Conservation (phyloP, 2,797 vertebrate genomes). For the Gallinago stenura region DNA sequence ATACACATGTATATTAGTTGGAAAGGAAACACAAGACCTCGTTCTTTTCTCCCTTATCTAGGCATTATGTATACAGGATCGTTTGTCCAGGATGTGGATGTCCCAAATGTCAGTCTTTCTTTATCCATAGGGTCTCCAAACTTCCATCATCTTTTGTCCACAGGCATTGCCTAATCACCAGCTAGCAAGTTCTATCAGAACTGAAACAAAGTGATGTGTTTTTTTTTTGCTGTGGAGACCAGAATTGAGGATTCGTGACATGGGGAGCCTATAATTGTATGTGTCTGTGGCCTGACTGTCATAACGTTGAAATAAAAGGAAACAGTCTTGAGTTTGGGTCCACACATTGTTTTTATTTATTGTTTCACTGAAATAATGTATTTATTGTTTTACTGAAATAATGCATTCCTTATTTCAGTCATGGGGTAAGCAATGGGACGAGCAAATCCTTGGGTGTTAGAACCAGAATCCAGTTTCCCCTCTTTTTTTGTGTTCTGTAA, state of each 20-base stretch:
- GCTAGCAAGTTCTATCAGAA: not conserved
- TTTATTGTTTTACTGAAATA: not conserved
- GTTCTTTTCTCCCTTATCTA: conserved; percentile 2
- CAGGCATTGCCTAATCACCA: not conserved
- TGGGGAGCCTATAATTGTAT: not conserved
- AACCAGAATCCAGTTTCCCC: not conserved
- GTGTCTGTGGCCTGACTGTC: not conserved
- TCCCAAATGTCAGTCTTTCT: not conserved
- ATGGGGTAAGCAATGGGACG: accelerated
- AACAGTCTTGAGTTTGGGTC: not conserved
- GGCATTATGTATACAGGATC: not conserved
- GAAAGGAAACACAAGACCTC: not conserved
- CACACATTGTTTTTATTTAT: not conserved
- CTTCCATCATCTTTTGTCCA: not conserved
- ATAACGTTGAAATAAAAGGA: not conserved
- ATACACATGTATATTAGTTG: conserved; percentile 16
- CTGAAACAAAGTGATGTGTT: not conserved
- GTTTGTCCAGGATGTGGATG: not conserved
- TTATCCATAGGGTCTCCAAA: not conserved
- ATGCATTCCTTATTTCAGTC: not conserved
- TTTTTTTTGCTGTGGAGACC: accelerated
- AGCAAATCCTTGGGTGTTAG: not conserved
- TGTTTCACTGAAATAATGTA: not conserved
- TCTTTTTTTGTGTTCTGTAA: not conserved
- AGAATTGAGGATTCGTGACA: not conserved